phyloP scores from a whole-genome alignment of 2,797 vertebrate genomes.

The Falco biarmicus region DNA sequence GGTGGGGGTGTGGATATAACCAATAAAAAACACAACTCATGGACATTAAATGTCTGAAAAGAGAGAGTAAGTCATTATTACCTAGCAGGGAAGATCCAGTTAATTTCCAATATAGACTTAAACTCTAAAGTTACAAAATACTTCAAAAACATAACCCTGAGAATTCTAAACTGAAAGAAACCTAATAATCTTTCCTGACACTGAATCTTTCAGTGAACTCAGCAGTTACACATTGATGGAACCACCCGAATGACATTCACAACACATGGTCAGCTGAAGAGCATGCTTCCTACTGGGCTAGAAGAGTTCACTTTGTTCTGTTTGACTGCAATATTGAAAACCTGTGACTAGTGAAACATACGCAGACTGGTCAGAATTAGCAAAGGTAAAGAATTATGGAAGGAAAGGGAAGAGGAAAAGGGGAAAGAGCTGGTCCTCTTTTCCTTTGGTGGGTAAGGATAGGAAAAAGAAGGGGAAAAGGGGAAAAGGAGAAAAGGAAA shows the following conservation, averaged over 20 bases:
- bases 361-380: not conserved
- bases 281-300: conserved; percentile 9
- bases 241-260: conserved; percentile 41
- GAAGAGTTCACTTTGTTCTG: conserved; percentile 42
- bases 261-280: conserved; percentile 48
- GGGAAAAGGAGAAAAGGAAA: not conserved
- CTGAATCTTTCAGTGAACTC: not conserved
- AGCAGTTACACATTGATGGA: conserved; percentile 31
- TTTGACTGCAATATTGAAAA: conserved; percentile 50
- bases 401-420: not conserved
- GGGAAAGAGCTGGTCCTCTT: not conserved
- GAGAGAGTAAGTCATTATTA: not conserved
- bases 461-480: not conserved
- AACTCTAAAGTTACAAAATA: not conserved
- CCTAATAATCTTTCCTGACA: not conserved
- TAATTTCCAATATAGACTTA: not conserved
- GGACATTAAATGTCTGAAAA: not conserved
- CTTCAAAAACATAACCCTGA: not conserved
- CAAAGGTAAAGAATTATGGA: not conserved
- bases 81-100: conserved; percentile 1
- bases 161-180: conserved; percentile 39
- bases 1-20: no score
- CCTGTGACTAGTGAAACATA: not conserved
- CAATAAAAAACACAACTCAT: not conserved
- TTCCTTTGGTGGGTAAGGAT: not conserved